These are phyloP conservation scores for Myodes glareolus DNA, from an alignment of 2,113 vertebrate genomes.

Conservation along the genomic window DNA sequence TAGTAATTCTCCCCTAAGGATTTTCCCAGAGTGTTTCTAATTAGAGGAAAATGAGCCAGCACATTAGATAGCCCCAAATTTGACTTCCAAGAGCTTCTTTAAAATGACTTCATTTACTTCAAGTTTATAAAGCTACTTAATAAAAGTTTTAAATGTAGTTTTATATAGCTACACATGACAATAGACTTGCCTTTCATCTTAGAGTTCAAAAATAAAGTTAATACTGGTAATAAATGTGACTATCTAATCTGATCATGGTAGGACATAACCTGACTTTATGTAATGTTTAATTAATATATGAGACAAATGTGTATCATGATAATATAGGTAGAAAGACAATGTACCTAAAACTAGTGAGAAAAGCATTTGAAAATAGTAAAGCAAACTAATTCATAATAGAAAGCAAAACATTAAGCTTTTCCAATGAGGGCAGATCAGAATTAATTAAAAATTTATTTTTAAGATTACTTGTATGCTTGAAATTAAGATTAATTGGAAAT, in stretches of 20 bases:
- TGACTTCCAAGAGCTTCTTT: constrained; percentile 54
- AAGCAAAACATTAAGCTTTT: background rate
- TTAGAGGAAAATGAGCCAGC: constrained; percentile 71
- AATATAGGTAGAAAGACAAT: background rate
- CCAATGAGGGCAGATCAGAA: background rate
- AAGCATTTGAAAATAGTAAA: background rate
- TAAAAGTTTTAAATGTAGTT: background rate
- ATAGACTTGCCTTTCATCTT: constrained; percentile 1
- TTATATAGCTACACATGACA: background rate
- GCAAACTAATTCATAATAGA: background rate
- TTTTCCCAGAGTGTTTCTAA: constrained; percentile 77
- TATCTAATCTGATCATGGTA: constrained; percentile 8
- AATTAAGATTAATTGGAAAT: constrained; percentile 17
- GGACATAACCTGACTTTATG: background rate
- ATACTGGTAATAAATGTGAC: background rate
- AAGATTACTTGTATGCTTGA: background rate
- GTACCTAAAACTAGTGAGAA: background rate
- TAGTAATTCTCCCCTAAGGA: constrained; percentile 66
- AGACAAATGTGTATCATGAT: background rate
- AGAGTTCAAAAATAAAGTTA: constrained; percentile 21
- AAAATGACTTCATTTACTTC: constrained; percentile 54
- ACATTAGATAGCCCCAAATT: constrained; percentile 54
- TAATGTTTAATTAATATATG: constrained; percentile 12
- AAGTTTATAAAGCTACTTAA: constrained; percentile 37
- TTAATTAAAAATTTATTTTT: constrained; percentile 18